A percentile compares a stretch with the other conserved stretches of the same genome.
These are phyloP conservation scores for Crocidura indochinensis DNA, from an alignment of 2,797 vertebrate genomes.

Conservation along the genomic window DNA sequence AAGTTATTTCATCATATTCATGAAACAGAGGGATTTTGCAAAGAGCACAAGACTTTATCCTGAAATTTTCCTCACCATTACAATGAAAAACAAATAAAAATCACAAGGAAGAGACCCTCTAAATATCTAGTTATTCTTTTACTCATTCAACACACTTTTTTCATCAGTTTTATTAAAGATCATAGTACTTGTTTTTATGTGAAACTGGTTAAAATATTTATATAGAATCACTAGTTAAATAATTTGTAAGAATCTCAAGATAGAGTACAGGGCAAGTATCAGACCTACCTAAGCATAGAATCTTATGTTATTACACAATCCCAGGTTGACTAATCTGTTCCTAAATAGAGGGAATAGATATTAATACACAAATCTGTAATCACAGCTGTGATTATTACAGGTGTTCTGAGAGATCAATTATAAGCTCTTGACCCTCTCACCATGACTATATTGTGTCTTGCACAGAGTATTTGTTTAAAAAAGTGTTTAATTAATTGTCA, in stretches of 20 bases:
- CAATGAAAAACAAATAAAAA: background rate
- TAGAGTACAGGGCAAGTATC: background rate
- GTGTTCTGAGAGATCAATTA: background rate
- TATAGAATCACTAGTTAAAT: background rate
- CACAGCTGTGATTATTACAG: background rate
- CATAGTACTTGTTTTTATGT: background rate
- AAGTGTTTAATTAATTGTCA: background rate
- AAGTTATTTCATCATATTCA: too few relatives aligned
- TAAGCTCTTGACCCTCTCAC: background rate
- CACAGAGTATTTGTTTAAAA: background rate
- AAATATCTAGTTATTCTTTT: background rate
- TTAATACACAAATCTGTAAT: background rate
- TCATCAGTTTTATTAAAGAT: background rate
- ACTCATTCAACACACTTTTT: background rate
- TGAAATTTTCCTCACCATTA: background rate
- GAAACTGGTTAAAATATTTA: background rate
- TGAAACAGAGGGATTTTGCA: background rate
- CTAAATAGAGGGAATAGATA: background rate
- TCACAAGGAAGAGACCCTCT: background rate
- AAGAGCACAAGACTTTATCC: background rate
- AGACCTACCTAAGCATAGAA: background rate
- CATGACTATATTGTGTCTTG: background rate
- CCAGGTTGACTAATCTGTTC: background rate
- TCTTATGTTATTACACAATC: rapidly evolving
- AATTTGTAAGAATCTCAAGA: background rate